A percentile compares a stretch with the other conserved stretches of the same genome.
These are phyloP conservation scores for Vimba vimba DNA, from an alignment of 2,113 vertebrate genomes.

Conservation along the genomic window DNA sequence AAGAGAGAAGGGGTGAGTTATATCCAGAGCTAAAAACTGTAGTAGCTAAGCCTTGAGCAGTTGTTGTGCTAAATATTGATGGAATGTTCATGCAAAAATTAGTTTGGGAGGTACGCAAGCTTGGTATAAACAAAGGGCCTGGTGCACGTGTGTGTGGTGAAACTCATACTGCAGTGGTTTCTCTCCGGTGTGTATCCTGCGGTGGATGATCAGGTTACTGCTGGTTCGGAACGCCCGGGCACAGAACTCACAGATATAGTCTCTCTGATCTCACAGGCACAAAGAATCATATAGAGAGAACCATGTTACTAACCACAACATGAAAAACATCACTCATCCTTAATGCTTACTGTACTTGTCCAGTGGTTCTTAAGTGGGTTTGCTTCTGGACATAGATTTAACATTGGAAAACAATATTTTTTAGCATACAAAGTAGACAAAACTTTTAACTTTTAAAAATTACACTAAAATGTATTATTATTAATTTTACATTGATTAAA, in stretches of 20 bases:
- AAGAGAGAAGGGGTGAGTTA: not conserved
- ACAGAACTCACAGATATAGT: constrained; percentile 87
- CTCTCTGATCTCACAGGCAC: constrained; percentile 73
- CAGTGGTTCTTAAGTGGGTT: not conserved
- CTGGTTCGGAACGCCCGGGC: constrained; percentile 83
- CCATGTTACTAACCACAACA: not conserved
- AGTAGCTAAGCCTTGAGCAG: not conserved
- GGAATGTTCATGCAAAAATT: not conserved
- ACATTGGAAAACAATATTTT: not conserved
- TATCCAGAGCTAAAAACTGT: not conserved
- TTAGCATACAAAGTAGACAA: too few species aligned
- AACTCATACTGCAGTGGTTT: constrained; percentile 84
- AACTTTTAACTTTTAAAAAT: too few species aligned
- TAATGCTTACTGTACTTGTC: not conserved
- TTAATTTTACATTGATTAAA: too few species aligned
- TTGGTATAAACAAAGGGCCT: constrained; percentile 13
- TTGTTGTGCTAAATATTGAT: not conserved
- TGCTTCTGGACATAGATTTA: not conserved
- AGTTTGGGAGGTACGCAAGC: not conserved
- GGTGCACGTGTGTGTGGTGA: constrained; percentile 12
- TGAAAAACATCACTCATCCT: not conserved
- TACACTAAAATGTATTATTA: too few species aligned
- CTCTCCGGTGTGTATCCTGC: constrained; percentile 84
- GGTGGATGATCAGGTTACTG: constrained; percentile 84
- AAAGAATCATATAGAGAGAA: constrained; percentile 15